Evolutionary conservation across 2,888 invertebrate species (phyloP), one percentile per base, ranked within the genome.

Genomic region (Cremastobaeus sp.): DNA sequence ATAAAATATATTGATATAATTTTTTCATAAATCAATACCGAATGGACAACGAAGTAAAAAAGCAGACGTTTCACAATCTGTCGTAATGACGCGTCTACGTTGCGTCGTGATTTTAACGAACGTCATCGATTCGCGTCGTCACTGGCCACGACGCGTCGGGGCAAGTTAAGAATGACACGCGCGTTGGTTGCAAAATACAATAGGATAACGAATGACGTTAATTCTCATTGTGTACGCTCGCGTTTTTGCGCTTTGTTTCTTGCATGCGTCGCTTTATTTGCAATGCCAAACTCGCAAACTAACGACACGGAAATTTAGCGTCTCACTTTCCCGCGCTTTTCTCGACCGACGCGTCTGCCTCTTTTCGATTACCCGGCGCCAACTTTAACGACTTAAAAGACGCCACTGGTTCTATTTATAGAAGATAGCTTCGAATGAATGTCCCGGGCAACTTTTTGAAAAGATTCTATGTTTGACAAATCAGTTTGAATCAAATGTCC

Each of bases 61-160:
- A 34, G 28, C 12, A 20, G 18, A 45, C 25, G 21, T n/a, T 50
- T 60, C 37, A 17, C 47, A 60, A 60, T 60, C 43, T 37, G 59
- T 60, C 59, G 50, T 62, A 62, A 62, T 62, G 62, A 62, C 62
- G 43, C 52, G 32, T 62, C 50, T 52, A 32, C 34, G 39, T 32
- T 30, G 50, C 17, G 62, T 62, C 50, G 41, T 43, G 62, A 50
- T 39, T 62, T 62, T 62, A 62, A 62, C 52, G 62, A 62, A 62
- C 34, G 62, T 50, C 50, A 62, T 52, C 52, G 62, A 34, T 52
- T 60, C 43, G 30, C 15, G 14, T 5, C 8, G 35, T 18, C 20
- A 47, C 48, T 35, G 39, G 47, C 20, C 39, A 20, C 39, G 20
- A 21, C 34, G 15, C 12, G 34, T 47, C 59, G 17, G 28, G 12